Conservation (phyloP, 2,113 vertebrate genomes). For the Odocoileus virginianus region DNA sequence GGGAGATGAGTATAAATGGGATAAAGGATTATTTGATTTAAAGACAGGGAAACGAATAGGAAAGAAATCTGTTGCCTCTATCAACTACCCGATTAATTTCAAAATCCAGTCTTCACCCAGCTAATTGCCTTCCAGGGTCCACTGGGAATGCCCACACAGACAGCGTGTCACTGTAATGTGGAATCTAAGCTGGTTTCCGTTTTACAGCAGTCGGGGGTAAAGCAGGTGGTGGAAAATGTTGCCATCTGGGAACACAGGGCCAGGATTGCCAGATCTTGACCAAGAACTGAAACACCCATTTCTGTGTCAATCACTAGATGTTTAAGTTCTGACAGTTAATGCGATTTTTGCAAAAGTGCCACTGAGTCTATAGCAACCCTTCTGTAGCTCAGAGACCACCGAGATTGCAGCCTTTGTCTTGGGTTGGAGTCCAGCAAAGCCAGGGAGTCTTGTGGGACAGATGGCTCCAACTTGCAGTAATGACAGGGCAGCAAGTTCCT, state of each 20-base stretch:
- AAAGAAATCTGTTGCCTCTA: not conserved
- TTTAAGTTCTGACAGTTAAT: not conserved
- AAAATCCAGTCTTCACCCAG: not conserved
- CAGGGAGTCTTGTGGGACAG: not conserved
- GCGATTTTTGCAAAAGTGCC: not conserved
- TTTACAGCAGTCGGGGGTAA: not conserved
- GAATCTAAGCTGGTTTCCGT: not conserved
- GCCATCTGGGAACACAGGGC: not conserved
- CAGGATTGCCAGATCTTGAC: not conserved
- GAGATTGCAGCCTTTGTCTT: not conserved
- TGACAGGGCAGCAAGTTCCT: not conserved
- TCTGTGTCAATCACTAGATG: not conserved
- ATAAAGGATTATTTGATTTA: constrained; percentile 9
- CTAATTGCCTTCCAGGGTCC: not conserved
- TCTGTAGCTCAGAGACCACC: not conserved
- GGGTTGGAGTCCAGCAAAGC: not conserved
- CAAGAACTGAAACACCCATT: not conserved
- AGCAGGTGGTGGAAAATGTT: not conserved
- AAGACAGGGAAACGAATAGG: not conserved
- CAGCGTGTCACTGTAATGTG: not conserved
- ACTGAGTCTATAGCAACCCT: not conserved
- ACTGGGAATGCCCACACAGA: not conserved
- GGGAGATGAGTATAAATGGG: not conserved
- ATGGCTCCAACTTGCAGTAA: not conserved
- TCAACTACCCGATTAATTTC: not conserved